Evolutionary conservation across 2,888 invertebrate species (phyloP).

Genomic region (Sarcophaga rosellei): DNA sequence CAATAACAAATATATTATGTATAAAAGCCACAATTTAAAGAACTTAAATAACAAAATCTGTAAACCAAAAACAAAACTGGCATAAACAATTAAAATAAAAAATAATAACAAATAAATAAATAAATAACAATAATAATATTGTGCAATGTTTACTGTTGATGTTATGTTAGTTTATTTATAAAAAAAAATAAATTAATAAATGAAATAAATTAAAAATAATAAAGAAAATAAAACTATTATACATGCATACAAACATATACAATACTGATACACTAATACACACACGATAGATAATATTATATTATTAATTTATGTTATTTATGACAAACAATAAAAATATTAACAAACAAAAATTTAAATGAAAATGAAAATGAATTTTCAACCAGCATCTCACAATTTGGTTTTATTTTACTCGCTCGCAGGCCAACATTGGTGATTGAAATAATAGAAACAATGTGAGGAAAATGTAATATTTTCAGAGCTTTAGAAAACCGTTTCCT

Average conservation of each 20-base stretch:
- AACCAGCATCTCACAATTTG: too few species aligned
- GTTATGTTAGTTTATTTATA: constrained; percentile 76
- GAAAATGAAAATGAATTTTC: neutral
- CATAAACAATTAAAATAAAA: constrained; percentile 2
- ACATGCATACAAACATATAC: neutral
- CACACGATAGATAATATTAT: constrained; percentile 1
- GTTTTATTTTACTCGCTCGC: too few species aligned
- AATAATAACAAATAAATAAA: constrained; percentile 29
- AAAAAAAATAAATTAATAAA: constrained; percentile 37
- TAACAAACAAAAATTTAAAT: neutral
- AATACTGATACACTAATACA: constrained; percentile 30
- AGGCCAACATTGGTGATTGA: too few species aligned
- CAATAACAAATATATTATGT: constrained; percentile 18
- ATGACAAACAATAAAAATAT: neutral
- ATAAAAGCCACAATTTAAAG: constrained; percentile 32
- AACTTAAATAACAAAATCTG: neutral
- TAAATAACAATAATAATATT: constrained; percentile 56
- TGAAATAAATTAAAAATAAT: constrained; percentile 39
- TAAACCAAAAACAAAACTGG: neutral
- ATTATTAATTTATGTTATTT: neutral
- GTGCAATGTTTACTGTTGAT: constrained; percentile 78
- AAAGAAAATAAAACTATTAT: constrained; percentile 25
- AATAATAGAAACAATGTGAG: too few species aligned
- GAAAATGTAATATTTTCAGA: too few species aligned
- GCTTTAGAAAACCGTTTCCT: too few species aligned